Evolutionary conservation across 1,140 invertebrate genomes (phyloP), one percentile per base, ranked within the genome.

Genomic region (Penaeus vannamei): DNA sequence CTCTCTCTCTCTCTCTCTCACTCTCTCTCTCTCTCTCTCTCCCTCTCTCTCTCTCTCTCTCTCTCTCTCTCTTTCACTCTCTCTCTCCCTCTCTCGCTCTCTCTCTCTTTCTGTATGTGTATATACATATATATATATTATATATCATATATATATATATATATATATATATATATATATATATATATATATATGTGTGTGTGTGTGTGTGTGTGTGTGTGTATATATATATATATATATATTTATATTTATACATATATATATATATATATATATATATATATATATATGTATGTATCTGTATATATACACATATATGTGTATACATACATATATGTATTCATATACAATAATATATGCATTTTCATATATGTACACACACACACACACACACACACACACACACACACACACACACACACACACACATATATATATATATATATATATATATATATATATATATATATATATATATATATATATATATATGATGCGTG

Each of bases 391-490:
- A 72, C 8, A 72, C 8, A 72, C n/a, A 72, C 10, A 72, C 5
- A 72, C 10, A 72, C 5, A 29, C 4, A 72, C 10, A 72, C n/a
- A 72, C 26, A 72, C n/a, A 72, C 26, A 72, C 10, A 72, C n/a
- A n/a, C 8, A 72, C 8, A 72, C 8, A n/a, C 8, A 72, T n/a
- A 72, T n/a, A 72, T n/a, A 72, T n/a, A 72, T n/a, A 72, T n/a
- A 72, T n/a, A 72, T n/a, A 72, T n/a, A 72, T n/a, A 72, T n/a
- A 72, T n/a, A 72, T n/a, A 72, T n/a, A 72, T 72, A 72, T 72
- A 23, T 29, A 29, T 29, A 29, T 29, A 29, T 29, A 29, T 29
- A 29, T 29, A 72, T 72, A 29, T 29, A 29, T 29, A 29, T 72
- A 72, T 29, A 76, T 22, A 76, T 29, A 3, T 76, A 12, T 14